These are phyloP conservation scores for Drosophila tropicalis DNA, from an alignment of 1,140 invertebrate species.

Conservation along the genomic window DNA sequence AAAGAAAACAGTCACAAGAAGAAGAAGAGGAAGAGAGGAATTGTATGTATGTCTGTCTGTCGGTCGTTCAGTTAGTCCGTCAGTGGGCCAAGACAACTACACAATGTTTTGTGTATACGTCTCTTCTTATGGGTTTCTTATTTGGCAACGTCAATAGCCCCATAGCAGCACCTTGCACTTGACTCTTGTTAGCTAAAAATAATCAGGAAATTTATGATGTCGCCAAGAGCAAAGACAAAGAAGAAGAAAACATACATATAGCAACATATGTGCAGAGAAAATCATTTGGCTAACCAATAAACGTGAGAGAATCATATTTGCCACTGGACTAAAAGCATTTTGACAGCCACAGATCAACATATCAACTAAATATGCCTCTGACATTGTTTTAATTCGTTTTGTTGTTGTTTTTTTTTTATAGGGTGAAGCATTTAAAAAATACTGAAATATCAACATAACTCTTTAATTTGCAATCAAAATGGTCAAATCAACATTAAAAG, in stretches of 20 bases:
- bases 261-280: background rate
- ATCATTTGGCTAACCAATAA: background rate
- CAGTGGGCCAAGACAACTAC: slow-evolving; percentile 17
- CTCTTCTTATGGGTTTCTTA: background rate
- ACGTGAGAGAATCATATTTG: slow-evolving; percentile 18
- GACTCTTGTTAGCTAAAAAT: slow-evolving; percentile 66
- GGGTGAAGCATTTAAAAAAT: slow-evolving; percentile 52
- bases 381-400: slow-evolving; percentile 22
- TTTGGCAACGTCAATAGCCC: slow-evolving; percentile 60
- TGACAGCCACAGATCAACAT: slow-evolving; percentile 63
- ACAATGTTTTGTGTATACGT: slow-evolving; percentile 10
- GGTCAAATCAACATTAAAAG: slow-evolving; percentile 40
- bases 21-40: background rate
- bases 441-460: slow-evolving; percentile 57
- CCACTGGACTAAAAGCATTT: slow-evolving; percentile 62
- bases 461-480: slow-evolving; percentile 28
- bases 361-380: slow-evolving; percentile 22
- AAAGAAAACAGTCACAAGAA: background rate
- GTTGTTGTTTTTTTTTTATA: slow-evolving; percentile 51
- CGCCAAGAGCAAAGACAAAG: slow-evolving; percentile 16
- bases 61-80: slow-evolving; percentile 9
- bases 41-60: background rate
- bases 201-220: slow-evolving; percentile 62
- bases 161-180: slow-evolving; percentile 65
- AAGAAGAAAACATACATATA: background rate